Base-by-base conservation (phyloP, 2,797 vertebrate species). In the Falco biarmicus region DNA sequence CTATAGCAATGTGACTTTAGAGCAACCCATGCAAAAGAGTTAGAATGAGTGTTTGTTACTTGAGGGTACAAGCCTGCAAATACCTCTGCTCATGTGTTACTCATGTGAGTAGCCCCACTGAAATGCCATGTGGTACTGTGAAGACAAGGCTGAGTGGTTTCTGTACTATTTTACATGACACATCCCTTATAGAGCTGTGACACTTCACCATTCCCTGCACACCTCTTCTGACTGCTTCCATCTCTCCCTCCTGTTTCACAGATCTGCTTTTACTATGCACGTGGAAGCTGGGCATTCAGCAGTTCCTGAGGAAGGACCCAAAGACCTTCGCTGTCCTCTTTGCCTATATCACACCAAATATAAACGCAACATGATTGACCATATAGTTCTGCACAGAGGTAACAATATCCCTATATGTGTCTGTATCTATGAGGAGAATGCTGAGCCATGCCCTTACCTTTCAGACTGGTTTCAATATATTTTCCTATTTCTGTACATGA, bases 311-410 rank as follows among this genome's bases (percentile, higher is more conserved):
- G 99, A 99, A 97, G 98, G 98, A 86, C 98, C 98, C 89, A 99
- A 99, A 98, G 99, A 99, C 91, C 99, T 99, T 68, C 99, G 98
- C 95, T 99, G 99, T 97, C 99, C 99, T 54, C 99, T 99, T 94
- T 99, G 99, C 97, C 99, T 99, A 90, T 99, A 99, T 96, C 99
- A 99, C 98, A 99, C 99, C 98, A 99, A 99, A 99, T 99, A 99
- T 97, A 99, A 99, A 97, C 99, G 99, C 98, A 99, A 99, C 98
- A 99, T 99, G 99, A 99, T 99, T 4, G 99, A 99, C 97, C 99
- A 99, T 97, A 99, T 99, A 70, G 99, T 99, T 96, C 99, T 99
- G 95, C 99, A 99, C 97, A 98, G 99, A 99, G 99, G 99, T 99
- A 98, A 93, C 93, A 53, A 10, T 28, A 15, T 61, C 39, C 3